Percentiles rank a stretch among this genome's conserved stretches.
These are phyloP conservation scores for Chaitophorus viminalis DNA, from an alignment of 2,888 invertebrate species.

Conservation along the genomic window DNA sequence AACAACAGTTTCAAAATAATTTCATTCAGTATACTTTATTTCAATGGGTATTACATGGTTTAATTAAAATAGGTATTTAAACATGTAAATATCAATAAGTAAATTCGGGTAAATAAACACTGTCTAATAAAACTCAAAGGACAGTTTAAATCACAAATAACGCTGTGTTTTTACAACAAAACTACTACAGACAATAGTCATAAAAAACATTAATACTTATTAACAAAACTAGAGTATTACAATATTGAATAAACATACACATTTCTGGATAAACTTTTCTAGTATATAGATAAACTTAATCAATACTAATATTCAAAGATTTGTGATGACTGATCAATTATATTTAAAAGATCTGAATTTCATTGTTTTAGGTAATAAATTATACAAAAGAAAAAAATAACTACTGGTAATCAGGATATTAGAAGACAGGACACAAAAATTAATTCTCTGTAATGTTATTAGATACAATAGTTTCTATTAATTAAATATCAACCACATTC, in stretches of 20 bases:
- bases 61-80: background rate
- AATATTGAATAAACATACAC: background rate
- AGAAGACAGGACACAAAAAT: background rate
- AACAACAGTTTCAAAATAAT: background rate
- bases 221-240: background rate
- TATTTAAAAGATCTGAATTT: background rate
- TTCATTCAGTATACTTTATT: background rate
- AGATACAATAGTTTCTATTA: too few relatives aligned
- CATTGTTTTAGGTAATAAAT: background rate
- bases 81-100: background rate
- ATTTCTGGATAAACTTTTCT: background rate
- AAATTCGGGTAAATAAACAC: constrained; percentile 24
- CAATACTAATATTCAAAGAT: background rate
- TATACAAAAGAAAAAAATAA: background rate
- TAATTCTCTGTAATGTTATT: background rate
- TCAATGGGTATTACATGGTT: background rate
- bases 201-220: background rate
- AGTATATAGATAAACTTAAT: background rate
- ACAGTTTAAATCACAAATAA: constrained; percentile 35
- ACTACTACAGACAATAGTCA: background rate
- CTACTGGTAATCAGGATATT: background rate
- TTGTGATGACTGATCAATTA: background rate
- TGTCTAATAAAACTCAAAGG: background rate
- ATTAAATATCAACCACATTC: background rate
- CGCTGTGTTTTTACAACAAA: background rate